These are phyloP conservation scores for Adelphocoris suturalis DNA, from an alignment of 2,888 invertebrate species.

Conservation along the genomic window DNA sequence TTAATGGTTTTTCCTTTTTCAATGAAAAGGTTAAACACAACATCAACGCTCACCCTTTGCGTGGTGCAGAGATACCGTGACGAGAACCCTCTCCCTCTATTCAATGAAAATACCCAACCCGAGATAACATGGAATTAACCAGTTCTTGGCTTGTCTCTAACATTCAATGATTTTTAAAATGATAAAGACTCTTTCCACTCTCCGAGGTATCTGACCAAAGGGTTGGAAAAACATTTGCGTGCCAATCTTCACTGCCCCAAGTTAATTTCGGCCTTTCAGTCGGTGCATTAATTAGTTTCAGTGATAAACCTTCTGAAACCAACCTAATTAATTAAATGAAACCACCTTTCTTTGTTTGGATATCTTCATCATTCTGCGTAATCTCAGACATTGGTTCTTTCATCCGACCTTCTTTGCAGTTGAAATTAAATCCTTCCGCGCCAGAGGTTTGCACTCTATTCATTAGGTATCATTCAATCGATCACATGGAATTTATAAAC, in stretches of 20 bases:
- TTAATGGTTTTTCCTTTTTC: background rate
- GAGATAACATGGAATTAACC: constrained; percentile 30
- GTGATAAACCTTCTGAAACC: background rate
- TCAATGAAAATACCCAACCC: constrained; percentile 10
- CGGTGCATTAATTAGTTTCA: background rate
- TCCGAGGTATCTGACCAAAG: background rate
- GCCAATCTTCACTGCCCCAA: background rate
- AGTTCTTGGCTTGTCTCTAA: background rate
- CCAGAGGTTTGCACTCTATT: background rate
- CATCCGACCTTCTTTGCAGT: background rate
- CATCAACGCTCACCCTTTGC: background rate
- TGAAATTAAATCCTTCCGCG: background rate
- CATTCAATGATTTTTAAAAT: constrained; percentile 7
- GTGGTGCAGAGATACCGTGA: constrained; percentile 16
- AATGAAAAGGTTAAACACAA: constrained; percentile 13
- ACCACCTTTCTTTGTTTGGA: background rate
- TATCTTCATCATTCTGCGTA: background rate
- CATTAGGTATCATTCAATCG: background rate
- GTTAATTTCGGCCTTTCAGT: constrained; percentile 30
- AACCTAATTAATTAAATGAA: constrained; percentile 36
- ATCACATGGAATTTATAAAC: background rate
- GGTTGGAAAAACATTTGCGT: background rate
- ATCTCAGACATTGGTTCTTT: background rate
- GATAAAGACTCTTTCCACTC: constrained; percentile 6
- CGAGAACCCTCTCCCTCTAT: background rate